Base-by-base conservation (phyloP, 2,797 vertebrate genomes). In the Falco concolor region DNA sequence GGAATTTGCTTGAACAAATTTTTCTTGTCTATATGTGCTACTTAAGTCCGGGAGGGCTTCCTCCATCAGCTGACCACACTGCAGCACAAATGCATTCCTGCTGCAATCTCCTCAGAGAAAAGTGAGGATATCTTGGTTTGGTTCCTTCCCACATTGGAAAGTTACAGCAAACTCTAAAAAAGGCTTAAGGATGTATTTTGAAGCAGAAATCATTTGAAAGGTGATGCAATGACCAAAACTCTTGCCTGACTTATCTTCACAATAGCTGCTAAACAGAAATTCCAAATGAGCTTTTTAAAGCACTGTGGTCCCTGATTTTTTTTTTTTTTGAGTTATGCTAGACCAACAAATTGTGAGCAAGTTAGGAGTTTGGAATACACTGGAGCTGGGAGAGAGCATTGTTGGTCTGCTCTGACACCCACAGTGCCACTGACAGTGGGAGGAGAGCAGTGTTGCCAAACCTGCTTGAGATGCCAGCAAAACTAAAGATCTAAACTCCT, bases 391-490 rank as follows among this genome's bases (percentile, higher is more conserved):
- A 64, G 25, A 36, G 53, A 85, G 28, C 25, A 82, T 1, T 23
- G 21, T 0, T 34, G 44, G 44, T 28, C 25, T 70, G 64, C n/a
- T 74, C 59, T 22, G n/a, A 30, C 63, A 10, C 44, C 24, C 19
- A 1, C 0, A 0, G 52, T 77, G 56, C 30, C 40, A 32, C 16
- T 1, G 53, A 47, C 0, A 3, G 5, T 70, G n/a, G 72, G 64
- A 91, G 65, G 36, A 47, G 49, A 32, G 32, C 34, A 6, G 50
- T 7, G 27, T 5, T 76, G 74, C 65, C 57, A 69, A 59, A 84
- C 27, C 68, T 88, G 47, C 69, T 44, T 3, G 3, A 81, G 90
- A n/a, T 0, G 0, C 10, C 79, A 54, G 61, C 10, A 36, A 72
- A 73, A 45, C 57, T 12, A 9, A 30, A 63, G 52, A 60, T 40